Evolutionary conservation across 2,113 vertebrate species (phyloP).

Genomic region (Aplodontia rufa): DNA sequence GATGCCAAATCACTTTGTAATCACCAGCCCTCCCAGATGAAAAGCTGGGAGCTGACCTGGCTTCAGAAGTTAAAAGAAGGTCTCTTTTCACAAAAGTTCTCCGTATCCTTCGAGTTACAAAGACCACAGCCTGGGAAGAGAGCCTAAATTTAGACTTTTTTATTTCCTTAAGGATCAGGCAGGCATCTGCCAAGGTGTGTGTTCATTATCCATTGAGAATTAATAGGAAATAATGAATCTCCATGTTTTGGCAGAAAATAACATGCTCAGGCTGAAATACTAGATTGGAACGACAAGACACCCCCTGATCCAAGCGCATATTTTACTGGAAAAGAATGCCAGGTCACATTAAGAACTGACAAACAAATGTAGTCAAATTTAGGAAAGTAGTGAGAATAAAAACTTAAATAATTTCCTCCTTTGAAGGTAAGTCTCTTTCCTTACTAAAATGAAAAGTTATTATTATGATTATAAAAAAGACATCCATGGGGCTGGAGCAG

Average conservation of each 20-base stretch:
- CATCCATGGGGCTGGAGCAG: too few relatives aligned
- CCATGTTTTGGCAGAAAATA: neutral
- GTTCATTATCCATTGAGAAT: neutral
- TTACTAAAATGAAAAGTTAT: neutral
- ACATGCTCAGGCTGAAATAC: neutral
- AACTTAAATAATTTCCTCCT: neutral
- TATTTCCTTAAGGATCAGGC: slow-evolving; percentile 28
- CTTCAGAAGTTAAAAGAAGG: slow-evolving; percentile 40
- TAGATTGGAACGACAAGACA: neutral
- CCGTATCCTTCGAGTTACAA: slow-evolving; percentile 37
- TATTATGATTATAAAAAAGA: neutral
- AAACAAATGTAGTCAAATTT: neutral
- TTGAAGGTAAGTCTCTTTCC: neutral
- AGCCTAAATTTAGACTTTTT: slow-evolving; percentile 39
- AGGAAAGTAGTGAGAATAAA: neutral
- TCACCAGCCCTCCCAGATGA: slow-evolving; percentile 14
- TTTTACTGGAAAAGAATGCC: neutral
- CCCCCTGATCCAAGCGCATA: neutral
- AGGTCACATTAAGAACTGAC: neutral
- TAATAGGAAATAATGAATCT: neutral
- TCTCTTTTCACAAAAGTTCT: slow-evolving; percentile 47
- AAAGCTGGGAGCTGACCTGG: neutral
- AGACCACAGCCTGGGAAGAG: neutral
- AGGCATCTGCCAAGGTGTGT: neutral
- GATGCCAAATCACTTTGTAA: slow-evolving; percentile 21